Conservation (phyloP, 2,113 vertebrate species). For the Callocephalon fimbriatum region DNA sequence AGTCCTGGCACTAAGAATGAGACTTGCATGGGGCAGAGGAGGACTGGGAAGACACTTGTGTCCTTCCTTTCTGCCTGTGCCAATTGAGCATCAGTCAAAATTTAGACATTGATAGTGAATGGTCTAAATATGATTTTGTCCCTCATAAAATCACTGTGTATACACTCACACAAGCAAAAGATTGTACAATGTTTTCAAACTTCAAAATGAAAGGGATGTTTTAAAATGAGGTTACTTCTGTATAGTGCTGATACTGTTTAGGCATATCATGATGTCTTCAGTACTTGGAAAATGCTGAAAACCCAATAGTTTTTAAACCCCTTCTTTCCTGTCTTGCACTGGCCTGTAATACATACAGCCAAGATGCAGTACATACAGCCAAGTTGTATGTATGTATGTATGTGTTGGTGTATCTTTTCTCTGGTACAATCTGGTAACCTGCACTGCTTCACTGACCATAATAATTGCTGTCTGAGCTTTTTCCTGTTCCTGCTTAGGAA, state of each 20-base stretch:
- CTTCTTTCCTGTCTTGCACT: neutral
- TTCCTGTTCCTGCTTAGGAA: neutral
- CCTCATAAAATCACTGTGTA: neutral
- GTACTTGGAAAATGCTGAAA: neutral
- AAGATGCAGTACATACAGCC: neutral
- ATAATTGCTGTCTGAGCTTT: neutral
- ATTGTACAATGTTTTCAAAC: neutral
- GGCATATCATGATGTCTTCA: neutral
- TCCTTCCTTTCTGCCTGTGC: neutral
- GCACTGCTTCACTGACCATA: neutral
- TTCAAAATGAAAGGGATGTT: neutral
- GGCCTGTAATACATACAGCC: neutral
- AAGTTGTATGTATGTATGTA: neutral
- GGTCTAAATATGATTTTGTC: neutral
- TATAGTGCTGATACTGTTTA: neutral
- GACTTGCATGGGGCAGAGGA: neutral
- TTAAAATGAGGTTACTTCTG: neutral
- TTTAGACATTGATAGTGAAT: neutral
- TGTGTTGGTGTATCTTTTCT: neutral
- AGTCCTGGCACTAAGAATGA: neutral
- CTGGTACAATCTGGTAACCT: neutral
- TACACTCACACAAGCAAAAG: neutral
- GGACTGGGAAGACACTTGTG: neutral
- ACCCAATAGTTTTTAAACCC: neutral
- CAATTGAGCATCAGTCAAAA: neutral